Percentiles rank a stretch among this genome's conserved stretches.
Evolutionary conservation across 1,140 invertebrate genomes (phyloP).

Genomic region (Saxidomus purpurata): DNA sequence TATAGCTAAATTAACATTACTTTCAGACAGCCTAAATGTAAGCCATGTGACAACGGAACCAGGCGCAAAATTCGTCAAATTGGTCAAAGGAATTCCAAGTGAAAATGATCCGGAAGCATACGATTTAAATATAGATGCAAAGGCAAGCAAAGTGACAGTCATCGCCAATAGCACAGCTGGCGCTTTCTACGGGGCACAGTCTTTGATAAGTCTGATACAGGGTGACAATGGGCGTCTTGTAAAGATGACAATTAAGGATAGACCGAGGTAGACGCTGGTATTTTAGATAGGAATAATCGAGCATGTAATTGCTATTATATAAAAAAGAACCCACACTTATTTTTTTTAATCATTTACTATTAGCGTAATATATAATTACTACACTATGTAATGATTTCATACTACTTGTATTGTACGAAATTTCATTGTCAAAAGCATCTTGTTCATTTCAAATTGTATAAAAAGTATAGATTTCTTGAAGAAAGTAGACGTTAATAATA

Average conservation of each 20-base stretch:
- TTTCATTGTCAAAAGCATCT: too few species aligned
- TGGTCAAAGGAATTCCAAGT: neutral
- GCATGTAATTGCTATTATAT: neutral
- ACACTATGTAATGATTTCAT: neutral
- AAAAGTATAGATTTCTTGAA: too few species aligned
- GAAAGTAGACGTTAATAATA: too few species aligned
- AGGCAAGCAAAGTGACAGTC: neutral
- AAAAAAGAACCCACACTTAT: neutral
- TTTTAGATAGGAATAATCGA: neutral
- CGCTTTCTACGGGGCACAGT: constrained; percentile 39
- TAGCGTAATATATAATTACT: neutral
- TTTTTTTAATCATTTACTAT: neutral
- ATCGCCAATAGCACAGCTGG: neutral
- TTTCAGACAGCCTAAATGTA: constrained; percentile 3
- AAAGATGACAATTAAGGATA: neutral
- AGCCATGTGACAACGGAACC: neutral
- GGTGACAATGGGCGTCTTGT: neutral
- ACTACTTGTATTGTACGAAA: too few species aligned
- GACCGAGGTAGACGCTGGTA: neutral
- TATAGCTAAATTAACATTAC: too few species aligned
- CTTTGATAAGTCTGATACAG: constrained; percentile 39
- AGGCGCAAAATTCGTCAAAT: neutral
- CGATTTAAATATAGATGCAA: neutral
- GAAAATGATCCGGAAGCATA: neutral
- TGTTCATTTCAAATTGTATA: too few species aligned